A percentile compares a stretch with the other conserved stretches of the same genome.
phyloP scores from a whole-genome alignment of 2,888 invertebrate genomes.

The Nephrotoma appendiculata region DNA sequence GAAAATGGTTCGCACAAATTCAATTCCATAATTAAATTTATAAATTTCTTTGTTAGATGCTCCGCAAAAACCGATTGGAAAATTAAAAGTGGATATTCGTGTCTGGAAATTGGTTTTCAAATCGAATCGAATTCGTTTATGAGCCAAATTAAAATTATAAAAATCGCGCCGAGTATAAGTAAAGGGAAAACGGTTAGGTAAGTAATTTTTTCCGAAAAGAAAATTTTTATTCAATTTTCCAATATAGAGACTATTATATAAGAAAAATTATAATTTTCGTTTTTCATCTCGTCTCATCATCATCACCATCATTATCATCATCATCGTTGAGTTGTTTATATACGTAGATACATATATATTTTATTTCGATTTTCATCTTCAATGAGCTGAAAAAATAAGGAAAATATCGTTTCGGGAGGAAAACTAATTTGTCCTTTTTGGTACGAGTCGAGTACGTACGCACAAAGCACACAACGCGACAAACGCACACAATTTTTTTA shows the following conservation, averaged over 20 bases:
- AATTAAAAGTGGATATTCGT: not conserved
- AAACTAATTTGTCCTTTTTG: not conserved
- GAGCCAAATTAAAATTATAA: not conserved
- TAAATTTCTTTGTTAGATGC: not conserved
- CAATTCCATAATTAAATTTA: not conserved
- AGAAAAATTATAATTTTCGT: not conserved
- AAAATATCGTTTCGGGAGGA: not conserved
- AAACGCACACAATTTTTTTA: not conserved
- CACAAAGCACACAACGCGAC: not conserved
- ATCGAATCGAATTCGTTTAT: not conserved
- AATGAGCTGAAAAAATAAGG: not conserved
- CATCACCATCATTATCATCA: not conserved
- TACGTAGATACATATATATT: not conserved
- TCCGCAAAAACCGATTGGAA: not conserved
- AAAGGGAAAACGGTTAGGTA: not conserved
- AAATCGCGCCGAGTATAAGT: not conserved
- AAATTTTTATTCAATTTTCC: not conserved
- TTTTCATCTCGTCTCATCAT: not conserved
- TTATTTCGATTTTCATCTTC: conserved; percentile 1
- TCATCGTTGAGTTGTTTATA: not conserved
- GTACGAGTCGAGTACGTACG: not conserved
- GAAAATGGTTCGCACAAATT: not conserved
- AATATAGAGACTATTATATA: not conserved
- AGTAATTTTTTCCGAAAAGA: not conserved
- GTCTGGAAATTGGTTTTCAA: not conserved